Base-by-base conservation (phyloP, 2,888 invertebrate species). In the Neoaliturus tenellus region DNA sequence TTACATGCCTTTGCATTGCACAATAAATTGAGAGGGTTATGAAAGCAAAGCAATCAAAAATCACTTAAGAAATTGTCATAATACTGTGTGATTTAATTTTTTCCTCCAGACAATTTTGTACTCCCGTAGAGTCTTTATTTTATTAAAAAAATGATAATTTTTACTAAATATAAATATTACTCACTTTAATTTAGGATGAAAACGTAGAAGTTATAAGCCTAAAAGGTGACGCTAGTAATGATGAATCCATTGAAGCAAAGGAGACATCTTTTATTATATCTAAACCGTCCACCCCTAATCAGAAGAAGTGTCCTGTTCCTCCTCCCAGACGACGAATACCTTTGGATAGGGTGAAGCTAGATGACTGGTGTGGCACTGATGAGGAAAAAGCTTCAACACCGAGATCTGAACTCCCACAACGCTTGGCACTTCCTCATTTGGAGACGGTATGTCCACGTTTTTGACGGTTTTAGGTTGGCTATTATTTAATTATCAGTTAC, bases 151-250 rank as follows among this genome's bases (percentile, higher is more conserved):
- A n/a, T n/a, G n/a, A n/a, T n/a, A n/a, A n/a, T n/a, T n/a, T n/a
- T n/a, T n/a, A n/a, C n/a, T n/a, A n/a, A n/a, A n/a, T n/a, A n/a
- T n/a, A n/a, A n/a, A n/a, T n/a, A n/a, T n/a, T n/a, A n/a, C n/a
- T n/a, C n/a, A n/a, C n/a, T n/a, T n/a, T n/a, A n/a, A n/a, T n/a
- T 14, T 39, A 71, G 71, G 71, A 39, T 10, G 71, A 71, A 20
- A 71, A 71, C 12, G 71, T 71, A 39, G 71, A 71, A 71, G 41
- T 71, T 39, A 41, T 71, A 35, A 71, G 71, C 20, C 23, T 71
- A 25, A 71, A 71, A 20, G 71, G 39, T 0, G 71, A 71, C 12
- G 62, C 17, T 17, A 62, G 62, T 31, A 62, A 62, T 62, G 39
- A 71, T 28, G 71, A 71, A 39, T 23, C 25, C 6, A 39, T 0